These are phyloP conservation scores for Troides aeacus DNA, from an alignment of 2,888 invertebrate genomes.

Conservation along the genomic window DNA sequence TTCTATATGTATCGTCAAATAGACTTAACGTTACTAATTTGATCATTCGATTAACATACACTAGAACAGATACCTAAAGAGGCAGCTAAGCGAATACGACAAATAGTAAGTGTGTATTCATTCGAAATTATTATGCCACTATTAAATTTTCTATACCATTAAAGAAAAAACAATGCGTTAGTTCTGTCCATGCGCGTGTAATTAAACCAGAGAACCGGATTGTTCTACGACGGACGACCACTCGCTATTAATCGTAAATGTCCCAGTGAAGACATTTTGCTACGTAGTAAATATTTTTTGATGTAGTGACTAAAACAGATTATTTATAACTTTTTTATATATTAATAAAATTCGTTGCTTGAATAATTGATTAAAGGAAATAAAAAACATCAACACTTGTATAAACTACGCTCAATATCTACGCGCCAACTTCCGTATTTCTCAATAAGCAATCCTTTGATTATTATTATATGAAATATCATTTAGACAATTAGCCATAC, in stretches of 20 bases:
- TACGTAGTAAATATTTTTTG: no score
- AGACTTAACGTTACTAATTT: constrained; percentile 4
- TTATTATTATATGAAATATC: no score
- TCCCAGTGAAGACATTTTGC: no score
- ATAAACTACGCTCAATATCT: no score
- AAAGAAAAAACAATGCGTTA: constrained; percentile 47
- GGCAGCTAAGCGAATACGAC: constrained; percentile 7
- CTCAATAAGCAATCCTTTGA: no score
- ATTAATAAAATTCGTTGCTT: no score
- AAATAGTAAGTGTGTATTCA: constrained; percentile 8
- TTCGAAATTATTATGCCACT: constrained; percentile 16
- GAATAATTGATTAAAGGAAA: no score
- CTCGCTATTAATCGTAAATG: constrained; percentile 61
- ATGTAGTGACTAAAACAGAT: not conserved
- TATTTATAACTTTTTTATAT: no score
- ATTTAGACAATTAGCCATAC: constrained; percentile 16
- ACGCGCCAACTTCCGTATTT: no score
- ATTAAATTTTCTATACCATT: constrained; percentile 14
- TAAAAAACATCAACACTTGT: no score
- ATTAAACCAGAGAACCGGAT: constrained; percentile 65
- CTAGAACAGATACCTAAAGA: constrained; percentile 17
- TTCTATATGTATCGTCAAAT: not conserved
- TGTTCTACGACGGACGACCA: constrained; percentile 38
- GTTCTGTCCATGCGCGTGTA: constrained; percentile 50
- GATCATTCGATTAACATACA: constrained; percentile 16